A percentile compares a stretch with the other conserved stretches of the same genome.
These are phyloP conservation scores for Tenodera sinensis DNA, from an alignment of 2,888 invertebrate genomes.

Conservation along the genomic window DNA sequence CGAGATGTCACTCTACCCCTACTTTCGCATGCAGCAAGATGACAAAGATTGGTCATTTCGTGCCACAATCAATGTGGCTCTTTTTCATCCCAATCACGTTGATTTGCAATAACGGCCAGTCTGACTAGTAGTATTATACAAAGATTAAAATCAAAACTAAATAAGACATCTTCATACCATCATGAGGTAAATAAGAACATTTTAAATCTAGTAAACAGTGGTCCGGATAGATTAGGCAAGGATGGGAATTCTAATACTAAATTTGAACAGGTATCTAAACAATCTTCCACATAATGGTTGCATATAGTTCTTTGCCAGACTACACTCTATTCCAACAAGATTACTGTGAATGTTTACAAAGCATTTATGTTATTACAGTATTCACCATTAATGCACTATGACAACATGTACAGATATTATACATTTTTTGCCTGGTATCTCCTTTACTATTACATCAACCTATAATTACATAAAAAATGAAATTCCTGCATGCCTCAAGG, in stretches of 20 bases:
- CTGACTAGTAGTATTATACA: background rate
- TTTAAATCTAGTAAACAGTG: background rate
- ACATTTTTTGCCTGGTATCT: too few species aligned
- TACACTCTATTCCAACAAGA: background rate
- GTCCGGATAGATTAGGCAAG: background rate
- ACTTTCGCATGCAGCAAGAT: background rate
- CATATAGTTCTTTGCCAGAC: background rate
- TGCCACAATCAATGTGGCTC: too few species aligned
- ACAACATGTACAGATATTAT: background rate
- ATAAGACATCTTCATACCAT: background rate
- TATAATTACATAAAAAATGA: too few species aligned
- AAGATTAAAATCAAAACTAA: background rate
- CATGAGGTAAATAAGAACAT: background rate
- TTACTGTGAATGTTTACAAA: background rate
- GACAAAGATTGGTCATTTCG: background rate
- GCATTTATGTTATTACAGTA: background rate
- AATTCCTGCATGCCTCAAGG: too few species aligned
- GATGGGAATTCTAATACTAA: background rate
- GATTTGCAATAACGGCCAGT: background rate
- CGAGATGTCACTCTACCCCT: background rate
- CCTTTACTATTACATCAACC: too few species aligned
- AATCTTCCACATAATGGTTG: background rate
- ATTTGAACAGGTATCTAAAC: background rate
- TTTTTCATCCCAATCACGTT: background rate
- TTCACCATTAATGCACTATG: background rate